These are phyloP conservation scores for Zaprionus ornatus DNA, from an alignment of 1,140 invertebrate genomes.

Conservation along the genomic window DNA sequence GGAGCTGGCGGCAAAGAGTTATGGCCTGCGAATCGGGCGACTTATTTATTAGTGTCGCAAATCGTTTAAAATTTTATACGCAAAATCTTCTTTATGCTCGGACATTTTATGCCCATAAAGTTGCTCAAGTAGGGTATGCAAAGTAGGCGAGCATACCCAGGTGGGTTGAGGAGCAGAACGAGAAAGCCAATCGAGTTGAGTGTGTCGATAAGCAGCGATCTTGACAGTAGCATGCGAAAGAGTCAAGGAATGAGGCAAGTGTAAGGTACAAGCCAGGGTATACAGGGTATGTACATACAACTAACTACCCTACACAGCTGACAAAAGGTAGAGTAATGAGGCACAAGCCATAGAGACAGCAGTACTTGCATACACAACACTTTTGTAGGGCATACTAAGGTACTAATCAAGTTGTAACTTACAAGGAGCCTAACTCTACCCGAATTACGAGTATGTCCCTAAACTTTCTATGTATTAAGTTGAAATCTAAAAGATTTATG, in stretches of 20 bases:
- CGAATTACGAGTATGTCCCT: no score
- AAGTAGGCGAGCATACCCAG: background rate
- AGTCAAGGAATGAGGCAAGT: no score
- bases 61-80: conserved; percentile 59
- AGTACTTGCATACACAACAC: background rate
- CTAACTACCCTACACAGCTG: background rate
- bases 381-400: background rate
- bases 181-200: background rate
- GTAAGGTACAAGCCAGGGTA: background rate
- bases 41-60: conserved; percentile 80
- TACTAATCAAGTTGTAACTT: no score
- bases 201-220: background rate
- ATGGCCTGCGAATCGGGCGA: conserved; percentile 37
- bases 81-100: conserved; percentile 11
- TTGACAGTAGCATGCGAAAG: background rate
- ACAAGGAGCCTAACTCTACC: no score
- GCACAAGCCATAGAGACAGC: background rate
- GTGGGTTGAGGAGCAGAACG: background rate
- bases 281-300: background rate
- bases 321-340: background rate
- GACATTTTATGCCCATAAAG: background rate
- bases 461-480: no score
- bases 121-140: background rate
- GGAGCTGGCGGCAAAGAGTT: conserved; percentile 26
- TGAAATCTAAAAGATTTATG: no score